Evolutionary conservation across 2,888 invertebrate species (phyloP), one percentile per base, ranked within the genome.

Genomic region (Heteropelma amictum): DNA sequence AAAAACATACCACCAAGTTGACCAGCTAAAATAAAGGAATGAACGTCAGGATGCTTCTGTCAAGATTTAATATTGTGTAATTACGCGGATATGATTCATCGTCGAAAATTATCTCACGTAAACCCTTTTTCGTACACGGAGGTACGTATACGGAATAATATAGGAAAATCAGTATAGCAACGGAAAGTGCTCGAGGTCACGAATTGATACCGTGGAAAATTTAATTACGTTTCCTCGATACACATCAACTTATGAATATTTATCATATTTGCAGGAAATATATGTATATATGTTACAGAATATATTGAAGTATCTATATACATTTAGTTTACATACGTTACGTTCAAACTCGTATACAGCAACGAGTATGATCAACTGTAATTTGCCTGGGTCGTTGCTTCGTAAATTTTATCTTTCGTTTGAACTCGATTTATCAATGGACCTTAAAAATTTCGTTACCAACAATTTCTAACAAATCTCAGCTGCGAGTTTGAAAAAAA

Each of bases 191-290:
- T 60, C 45, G 75, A 61, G 74, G 72, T 72, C 74, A 69, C 69
- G 45, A 74, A 78, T 77, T 77, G 72, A 77, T 78, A 78, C 70
- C 70, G 63, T 45, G 68, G 51, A 60, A 72, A 78, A 78, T 78
- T 78, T 71, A 77, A 77, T 77, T 70, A 75, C 67, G 45, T 64
- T 40, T 42, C 35, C 28, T 38, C 64, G 64, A 54, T 72, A 70
- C 28, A 30, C 51, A 65, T 56, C 38, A 40, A 60, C 65, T 70
- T 51, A 73, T 64, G 69, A 72, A 76, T 71, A 77, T 73, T 63
- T 64, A 51, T 64, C 40, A 26, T 28, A 61, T 64, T 64, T 51
- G 21, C 28, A 10, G 12, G n/a, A n/a, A n/a, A n/a, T n/a, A n/a
- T n/a, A n/a, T 35, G 14, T 64, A 8, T 28, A 21, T 5, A 51